Base-by-base conservation (phyloP, 2,113 vertebrate species). In the Diadophis punctatus region DNA sequence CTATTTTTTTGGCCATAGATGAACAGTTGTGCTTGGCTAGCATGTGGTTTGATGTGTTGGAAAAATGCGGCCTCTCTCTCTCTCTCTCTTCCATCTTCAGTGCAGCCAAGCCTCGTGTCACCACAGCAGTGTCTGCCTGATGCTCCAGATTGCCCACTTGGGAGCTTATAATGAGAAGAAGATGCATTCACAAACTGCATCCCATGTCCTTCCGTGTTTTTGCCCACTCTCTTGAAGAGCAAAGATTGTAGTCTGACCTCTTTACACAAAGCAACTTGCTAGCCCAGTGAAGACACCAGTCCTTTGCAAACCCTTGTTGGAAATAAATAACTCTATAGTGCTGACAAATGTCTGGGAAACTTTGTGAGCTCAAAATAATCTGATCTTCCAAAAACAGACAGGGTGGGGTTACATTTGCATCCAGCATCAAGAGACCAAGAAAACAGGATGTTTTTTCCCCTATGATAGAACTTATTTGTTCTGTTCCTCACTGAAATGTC, bases 391-490 rank as follows among this genome's bases (percentile, higher is more conserved):
- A 93, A 96, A 96, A 93, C 86, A 96, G 94, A 68, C 88, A 93
- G 95, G 95, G 95, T 93, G 94, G 93, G 86, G 92, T 43, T 52
- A 52, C 22, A 85, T 92, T 89, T 89, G 84, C 87, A 85, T 89
- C 16, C 0, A 9, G 43, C 18, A 51, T 56, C 91, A 87, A 56
- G 9, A 94, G 91, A 93, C 39, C 23, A 93, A 88, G 92, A 96
- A 96, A 97, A 95, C 96, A 96, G 95, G 94, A 96, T 96, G 93
- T 87, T 95, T 95, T 96, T 96, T 95, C 18, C 9, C 52, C 51
- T 93, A 39, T 93, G 55, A 94, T 95, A 85, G 93, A 93, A 89
- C 25, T 52, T 94, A 55, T 60, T 95, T 95, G 95, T 95, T 91
- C 3, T 93, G 55, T 80, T 94, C 95, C 23, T 91, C 93, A 20